Base-by-base conservation (phyloP, 1,140 invertebrate genomes). In the Drosophila lacertosa region DNA sequence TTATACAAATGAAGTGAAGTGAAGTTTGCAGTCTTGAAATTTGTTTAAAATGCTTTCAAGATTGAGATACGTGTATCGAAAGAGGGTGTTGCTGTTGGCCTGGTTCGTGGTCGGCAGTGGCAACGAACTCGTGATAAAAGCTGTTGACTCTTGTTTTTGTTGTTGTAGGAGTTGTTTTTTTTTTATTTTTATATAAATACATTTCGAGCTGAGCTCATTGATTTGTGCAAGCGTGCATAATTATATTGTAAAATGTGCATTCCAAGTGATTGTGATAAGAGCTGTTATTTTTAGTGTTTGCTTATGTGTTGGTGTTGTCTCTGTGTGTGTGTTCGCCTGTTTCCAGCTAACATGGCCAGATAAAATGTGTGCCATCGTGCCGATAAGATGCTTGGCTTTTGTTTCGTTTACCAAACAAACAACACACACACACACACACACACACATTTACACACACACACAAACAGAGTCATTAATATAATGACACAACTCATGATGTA, bases 201-300 rank as follows among this genome's bases (percentile, higher is more conserved):
- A 51, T 37, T 53, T 68, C 13, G 51, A 57, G 45, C 62, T 60
- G 35, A 13, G 54, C 48, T 69, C 73, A 66, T 67, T 79, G 57
- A 69, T 80, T 83, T 83, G 71, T 81, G 81, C 81, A 84, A 84
- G 77, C 73, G 44, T 84, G 81, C 81, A 84, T 84, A 84, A 84
- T 86, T 80, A 79, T 63, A 79, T 76, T 74, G 79, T 77, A 45
- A 75, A 84, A 67, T 83, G 70, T 84, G 80, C 79, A 79, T 84
- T 79, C 83, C 63, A 63, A 62, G 76, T 51, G 71, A 65, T 68
- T 75, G 71, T 76, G 80, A 75, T 81, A 80, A 81, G 77, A 70
- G 75, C 60, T 77, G 72, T 57, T 64, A 50, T 50, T 64, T 63
- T 67, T 63, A 47, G 48, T 54, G 20, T 37, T 11, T 40, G 13